Conservation (phyloP, 2,113 vertebrate genomes). For the Fulmarus glacialis region DNA sequence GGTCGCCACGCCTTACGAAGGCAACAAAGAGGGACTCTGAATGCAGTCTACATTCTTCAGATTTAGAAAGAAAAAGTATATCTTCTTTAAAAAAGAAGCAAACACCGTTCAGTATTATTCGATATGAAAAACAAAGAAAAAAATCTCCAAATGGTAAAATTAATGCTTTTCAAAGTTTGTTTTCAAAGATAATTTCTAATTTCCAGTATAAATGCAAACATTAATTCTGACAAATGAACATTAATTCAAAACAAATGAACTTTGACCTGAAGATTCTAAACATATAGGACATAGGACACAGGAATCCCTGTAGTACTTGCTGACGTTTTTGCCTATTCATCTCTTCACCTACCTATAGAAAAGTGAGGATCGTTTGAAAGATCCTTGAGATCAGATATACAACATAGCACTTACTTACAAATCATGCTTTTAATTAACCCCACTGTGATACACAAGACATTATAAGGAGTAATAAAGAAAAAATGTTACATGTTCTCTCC, state of each 20-base stretch:
- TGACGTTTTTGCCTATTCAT: neutral
- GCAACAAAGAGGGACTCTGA: too few species aligned
- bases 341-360: neutral
- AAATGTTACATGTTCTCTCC: neutral
- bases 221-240: neutral
- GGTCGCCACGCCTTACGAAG: too few species aligned
- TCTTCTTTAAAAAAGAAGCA: neutral
- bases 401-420: neutral
- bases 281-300: neutral
- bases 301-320: neutral
- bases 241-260: neutral
- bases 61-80: neutral
- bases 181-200: neutral
- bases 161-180: neutral
- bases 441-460: neutral
- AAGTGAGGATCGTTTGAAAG: neutral
- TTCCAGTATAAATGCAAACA: neutral
- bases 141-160: neutral
- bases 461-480: neutral
- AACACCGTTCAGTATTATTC: neutral
- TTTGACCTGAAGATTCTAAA: neutral
- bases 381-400: neutral
- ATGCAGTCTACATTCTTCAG: neutral
- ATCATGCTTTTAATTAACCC: neutral
- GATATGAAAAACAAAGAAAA: neutral